Evolutionary conservation across 2,888 invertebrate species (phyloP).

Genomic region (Prenolepis imparis): DNA sequence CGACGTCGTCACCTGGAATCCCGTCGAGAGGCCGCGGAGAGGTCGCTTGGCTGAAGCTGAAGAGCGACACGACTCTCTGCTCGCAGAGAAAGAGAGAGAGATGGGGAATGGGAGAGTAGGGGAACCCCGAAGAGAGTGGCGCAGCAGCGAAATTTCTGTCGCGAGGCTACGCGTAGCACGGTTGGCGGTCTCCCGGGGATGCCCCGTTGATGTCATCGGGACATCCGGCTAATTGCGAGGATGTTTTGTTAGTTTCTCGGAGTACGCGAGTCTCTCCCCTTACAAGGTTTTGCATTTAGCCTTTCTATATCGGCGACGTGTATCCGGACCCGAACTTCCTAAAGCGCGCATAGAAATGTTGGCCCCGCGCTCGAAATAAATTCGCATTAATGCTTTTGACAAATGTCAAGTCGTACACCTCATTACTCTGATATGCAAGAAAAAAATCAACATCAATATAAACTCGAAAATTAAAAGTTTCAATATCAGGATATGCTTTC

Average conservation of each 20-base stretch:
- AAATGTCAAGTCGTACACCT: slow-evolving; percentile 40
- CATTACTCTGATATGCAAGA: neutral
- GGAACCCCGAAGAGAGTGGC: slow-evolving; percentile 53
- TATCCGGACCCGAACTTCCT: slow-evolving; percentile 62
- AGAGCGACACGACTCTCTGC: slow-evolving; percentile 8
- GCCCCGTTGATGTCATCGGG: slow-evolving; percentile 83
- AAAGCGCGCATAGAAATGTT: slow-evolving; percentile 49
- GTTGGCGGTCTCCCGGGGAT: slow-evolving; percentile 72
- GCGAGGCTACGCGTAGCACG: slow-evolving; percentile 56
- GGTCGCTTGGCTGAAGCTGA: slow-evolving; percentile 37
- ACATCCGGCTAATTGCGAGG: slow-evolving; percentile 84
- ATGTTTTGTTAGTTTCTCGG: slow-evolving; percentile 83
- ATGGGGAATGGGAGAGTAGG: slow-evolving; percentile 27
- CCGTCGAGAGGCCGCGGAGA: slow-evolving; percentile 45
- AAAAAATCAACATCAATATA: neutral
- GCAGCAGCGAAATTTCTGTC: slow-evolving; percentile 67
- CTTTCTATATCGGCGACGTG: slow-evolving; percentile 76
- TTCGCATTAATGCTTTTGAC: slow-evolving; percentile 43
- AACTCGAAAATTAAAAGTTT: neutral
- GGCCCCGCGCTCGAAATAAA: slow-evolving; percentile 39
- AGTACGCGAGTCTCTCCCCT: slow-evolving; percentile 79
- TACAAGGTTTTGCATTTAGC: slow-evolving; percentile 86
- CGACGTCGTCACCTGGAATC: slow-evolving; percentile 52
- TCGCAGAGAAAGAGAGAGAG: neutral
- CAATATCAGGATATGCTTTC: too few species aligned